phyloP scores from a whole-genome alignment of 2,888 invertebrate species.

The Drosophila mulleri region DNA sequence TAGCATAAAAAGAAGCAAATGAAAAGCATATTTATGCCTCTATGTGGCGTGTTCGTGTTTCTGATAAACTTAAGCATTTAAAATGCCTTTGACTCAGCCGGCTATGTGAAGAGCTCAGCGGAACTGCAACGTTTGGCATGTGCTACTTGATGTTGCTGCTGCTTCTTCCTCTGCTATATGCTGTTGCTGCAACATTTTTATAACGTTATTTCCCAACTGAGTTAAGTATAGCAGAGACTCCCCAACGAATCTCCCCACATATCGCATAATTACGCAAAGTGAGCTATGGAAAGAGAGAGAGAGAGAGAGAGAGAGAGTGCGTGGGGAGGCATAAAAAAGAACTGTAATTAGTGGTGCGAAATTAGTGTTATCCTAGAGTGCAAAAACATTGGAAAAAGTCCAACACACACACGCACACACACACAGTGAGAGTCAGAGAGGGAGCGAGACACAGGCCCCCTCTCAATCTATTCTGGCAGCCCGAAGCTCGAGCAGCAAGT shows the following conservation, averaged over 20 bases:
- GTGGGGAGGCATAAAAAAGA: slow-evolving; percentile 30
- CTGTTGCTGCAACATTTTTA: slow-evolving; percentile 53
- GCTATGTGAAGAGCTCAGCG: slow-evolving; percentile 5
- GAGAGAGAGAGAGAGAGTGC: background rate
- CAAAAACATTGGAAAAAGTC: slow-evolving; percentile 59
- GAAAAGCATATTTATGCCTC: background rate
- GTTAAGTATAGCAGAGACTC: slow-evolving; percentile 73
- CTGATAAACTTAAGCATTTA: slow-evolving; percentile 31
- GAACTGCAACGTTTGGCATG: slow-evolving; percentile 43
- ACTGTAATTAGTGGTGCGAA: slow-evolving; percentile 80
- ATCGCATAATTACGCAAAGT: slow-evolving; percentile 70
- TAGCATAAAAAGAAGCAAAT: background rate
- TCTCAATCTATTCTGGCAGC: slow-evolving; percentile 5
- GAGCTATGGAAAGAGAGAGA: slow-evolving; percentile 21
- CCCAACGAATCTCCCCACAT: slow-evolving; percentile 24
- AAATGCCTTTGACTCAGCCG: slow-evolving; percentile 50
- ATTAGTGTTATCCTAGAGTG: slow-evolving; percentile 72
- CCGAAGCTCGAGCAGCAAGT: slow-evolving; percentile 26
- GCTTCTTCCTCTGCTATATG: background rate
- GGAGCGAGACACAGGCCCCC: background rate
- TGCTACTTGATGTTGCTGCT: slow-evolving; percentile 30
- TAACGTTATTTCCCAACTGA: slow-evolving; percentile 73
- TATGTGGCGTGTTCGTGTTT: background rate
- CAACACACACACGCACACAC: background rate
- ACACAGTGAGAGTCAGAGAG: too few species aligned